These are phyloP conservation scores for Pantherophis alleghaniensis DNA, from an alignment of 2,797 vertebrate species.

Conservation along the genomic window DNA sequence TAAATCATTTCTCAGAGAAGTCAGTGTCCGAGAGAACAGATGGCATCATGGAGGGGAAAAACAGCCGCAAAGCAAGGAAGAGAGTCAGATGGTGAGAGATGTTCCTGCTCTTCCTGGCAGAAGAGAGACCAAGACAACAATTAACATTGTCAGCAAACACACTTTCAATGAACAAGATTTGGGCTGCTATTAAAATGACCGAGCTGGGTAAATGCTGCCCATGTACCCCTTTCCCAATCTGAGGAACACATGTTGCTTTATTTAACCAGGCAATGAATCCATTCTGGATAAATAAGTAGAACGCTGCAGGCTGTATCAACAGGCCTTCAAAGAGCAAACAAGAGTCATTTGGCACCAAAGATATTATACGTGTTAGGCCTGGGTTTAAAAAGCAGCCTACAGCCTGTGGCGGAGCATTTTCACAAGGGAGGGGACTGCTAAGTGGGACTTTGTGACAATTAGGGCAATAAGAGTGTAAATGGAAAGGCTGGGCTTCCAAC, in stretches of 20 bases:
- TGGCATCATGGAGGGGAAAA: background rate
- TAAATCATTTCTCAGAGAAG: conserved; percentile 14
- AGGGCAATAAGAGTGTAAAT: background rate
- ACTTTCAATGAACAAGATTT: background rate
- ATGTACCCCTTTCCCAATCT: background rate
- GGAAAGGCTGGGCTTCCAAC: background rate
- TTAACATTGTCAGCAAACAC: conserved; percentile 5
- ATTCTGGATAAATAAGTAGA: background rate
- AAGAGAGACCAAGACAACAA: background rate
- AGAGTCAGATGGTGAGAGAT: background rate
- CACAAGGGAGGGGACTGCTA: background rate
- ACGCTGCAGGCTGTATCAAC: background rate
- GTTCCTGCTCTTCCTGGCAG: background rate
- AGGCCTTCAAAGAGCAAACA: background rate
- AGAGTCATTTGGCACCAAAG: background rate
- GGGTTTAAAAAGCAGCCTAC: background rate
- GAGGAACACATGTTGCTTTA: conserved; percentile 3
- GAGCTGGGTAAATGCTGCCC: background rate
- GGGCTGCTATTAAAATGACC: background rate
- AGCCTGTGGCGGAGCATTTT: background rate
- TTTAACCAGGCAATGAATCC: conserved; percentile 1
- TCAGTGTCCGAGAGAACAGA: background rate
- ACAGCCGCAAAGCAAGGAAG: background rate
- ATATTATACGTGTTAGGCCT: background rate
- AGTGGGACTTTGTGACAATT: background rate